Evolutionary conservation across 2,113 vertebrate species (phyloP).

Genomic region (Catharus bicknelli): DNA sequence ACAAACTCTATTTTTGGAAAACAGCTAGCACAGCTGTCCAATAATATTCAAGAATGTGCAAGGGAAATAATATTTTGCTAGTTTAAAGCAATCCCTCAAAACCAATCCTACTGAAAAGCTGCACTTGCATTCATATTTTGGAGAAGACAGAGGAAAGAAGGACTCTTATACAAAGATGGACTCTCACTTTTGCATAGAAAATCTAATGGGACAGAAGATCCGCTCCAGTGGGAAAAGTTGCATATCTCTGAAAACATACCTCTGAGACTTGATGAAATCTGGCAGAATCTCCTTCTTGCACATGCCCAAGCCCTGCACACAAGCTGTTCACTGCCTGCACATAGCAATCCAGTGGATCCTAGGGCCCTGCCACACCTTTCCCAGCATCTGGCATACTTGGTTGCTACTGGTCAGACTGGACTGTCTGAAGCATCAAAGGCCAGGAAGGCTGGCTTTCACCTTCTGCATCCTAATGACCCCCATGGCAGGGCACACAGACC

Average conservation of each 20-base stretch:
- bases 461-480: background rate
- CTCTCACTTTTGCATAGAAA: background rate
- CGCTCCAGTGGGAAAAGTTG: background rate
- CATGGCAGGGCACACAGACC: background rate
- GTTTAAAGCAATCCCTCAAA: background rate
- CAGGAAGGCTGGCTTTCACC: background rate
- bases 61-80: background rate
- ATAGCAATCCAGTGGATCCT: background rate
- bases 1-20: background rate
- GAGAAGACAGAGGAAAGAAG: background rate
- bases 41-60: background rate
- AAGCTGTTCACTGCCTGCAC: background rate
- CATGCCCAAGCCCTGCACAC: fast-evolving
- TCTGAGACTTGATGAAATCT: background rate
- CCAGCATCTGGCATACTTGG: background rate
- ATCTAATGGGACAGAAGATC: background rate
- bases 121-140: background rate
- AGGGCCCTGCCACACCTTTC: background rate
- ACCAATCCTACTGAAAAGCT: background rate
- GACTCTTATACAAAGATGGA: background rate
- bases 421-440: background rate
- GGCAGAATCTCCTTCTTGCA: background rate
- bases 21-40: background rate
- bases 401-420: background rate
- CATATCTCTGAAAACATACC: background rate